Conservation (phyloP, 2,888 invertebrate genomes). For the Julus scandinavius region DNA sequence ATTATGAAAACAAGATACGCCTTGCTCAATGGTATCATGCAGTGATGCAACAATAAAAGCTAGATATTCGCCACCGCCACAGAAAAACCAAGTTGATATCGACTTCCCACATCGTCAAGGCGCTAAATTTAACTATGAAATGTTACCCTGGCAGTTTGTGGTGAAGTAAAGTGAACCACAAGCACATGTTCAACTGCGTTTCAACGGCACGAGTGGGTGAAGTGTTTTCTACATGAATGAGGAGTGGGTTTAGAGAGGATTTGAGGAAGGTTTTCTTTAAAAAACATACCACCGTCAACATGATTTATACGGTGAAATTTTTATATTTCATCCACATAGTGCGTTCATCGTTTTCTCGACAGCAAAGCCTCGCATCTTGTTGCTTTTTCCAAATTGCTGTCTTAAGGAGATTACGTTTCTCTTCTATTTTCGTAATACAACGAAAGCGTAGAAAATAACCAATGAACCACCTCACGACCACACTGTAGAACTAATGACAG, state of each 20-base stretch:
- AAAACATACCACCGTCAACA: not conserved
- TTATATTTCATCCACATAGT: not conserved
- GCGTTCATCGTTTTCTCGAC: not conserved
- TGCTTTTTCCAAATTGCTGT: not conserved
- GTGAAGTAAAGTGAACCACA: not conserved
- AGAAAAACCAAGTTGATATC: not conserved
- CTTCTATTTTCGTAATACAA: not conserved
- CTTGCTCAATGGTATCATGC: no score
- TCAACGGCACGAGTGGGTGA: not conserved
- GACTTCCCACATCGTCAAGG: not conserved
- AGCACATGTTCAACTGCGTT: not conserved
- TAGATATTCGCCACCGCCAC: no score
- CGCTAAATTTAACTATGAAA: not conserved
- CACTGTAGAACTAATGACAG: not conserved
- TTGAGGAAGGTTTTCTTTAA: not conserved
- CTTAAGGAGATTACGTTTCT: slow-evolving; percentile 11
- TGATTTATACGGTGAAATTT: not conserved
- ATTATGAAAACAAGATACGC: no score
- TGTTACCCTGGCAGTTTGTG: slow-evolving; percentile 11
- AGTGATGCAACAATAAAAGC: no score
- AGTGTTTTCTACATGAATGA: not conserved
- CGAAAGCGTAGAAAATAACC: slow-evolving; percentile 10
- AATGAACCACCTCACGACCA: not conserved
- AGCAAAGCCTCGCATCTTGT: not conserved
- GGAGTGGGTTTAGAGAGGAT: not conserved